Percentiles rank a stretch among this genome's conserved stretches.
phyloP scores from a whole-genome alignment of 2,113 vertebrate genomes.

The Oncorhynchus nerka region DNA sequence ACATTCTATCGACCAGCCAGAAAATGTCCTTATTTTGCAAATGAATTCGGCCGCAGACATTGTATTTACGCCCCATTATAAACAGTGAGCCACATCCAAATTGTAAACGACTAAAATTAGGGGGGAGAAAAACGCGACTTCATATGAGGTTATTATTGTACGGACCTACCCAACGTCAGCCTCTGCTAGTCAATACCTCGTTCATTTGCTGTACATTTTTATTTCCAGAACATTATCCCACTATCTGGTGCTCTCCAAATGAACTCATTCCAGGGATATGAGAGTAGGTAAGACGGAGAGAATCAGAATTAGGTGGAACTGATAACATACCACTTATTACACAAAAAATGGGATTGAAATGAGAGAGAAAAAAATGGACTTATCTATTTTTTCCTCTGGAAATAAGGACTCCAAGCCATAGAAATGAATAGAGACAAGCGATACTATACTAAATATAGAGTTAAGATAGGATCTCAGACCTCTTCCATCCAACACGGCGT shows the following conservation, averaged over 20 bases:
- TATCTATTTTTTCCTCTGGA: no score
- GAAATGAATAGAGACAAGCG: not conserved
- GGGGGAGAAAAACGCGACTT: not conserved
- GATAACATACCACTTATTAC: conserved; percentile 1
- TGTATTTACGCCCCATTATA: not conserved
- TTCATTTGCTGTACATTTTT: not conserved
- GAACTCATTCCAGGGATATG: conserved; percentile 8
- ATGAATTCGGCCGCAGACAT: not conserved
- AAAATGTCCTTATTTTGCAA: not conserved
- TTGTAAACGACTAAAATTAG: not conserved
- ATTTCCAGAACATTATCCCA: not conserved
- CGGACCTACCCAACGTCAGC: not conserved
- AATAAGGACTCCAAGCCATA: not conserved
- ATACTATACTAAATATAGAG: not conserved
- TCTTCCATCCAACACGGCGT: not conserved
- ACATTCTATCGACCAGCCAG: not conserved
- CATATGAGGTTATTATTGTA: not conserved
- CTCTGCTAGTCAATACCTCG: not conserved
- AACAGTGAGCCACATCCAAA: not conserved
- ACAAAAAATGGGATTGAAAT: conserved; percentile 20
- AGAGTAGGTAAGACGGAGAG: not conserved
- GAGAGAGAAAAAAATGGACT: not conserved
- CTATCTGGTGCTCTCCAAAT: not conserved
- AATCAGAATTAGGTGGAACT: not conserved
- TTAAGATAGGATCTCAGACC: no score